Base-by-base conservation (phyloP, 1,140 invertebrate species). In the Spodoptera frugiperda region DNA sequence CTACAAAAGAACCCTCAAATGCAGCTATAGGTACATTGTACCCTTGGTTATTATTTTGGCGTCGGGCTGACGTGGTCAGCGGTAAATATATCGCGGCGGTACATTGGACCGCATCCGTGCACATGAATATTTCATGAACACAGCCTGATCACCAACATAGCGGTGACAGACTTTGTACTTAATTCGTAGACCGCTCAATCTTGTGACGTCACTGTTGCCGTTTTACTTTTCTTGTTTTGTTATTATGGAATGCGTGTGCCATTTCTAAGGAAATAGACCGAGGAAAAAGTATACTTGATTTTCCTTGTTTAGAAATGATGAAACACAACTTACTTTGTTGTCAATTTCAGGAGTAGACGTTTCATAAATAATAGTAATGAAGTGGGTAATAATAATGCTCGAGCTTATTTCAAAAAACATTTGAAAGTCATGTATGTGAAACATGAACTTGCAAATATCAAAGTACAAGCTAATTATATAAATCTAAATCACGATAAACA, bases 71-170 rank as follows among this genome's bases (percentile, higher is more conserved):
- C 78, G 78, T 80, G 80, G 81, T 81, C 80, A 83, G 39, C 77
- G 77, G 80, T 83, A 86, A 83, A 87, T 85, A 86, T 84, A 87
- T 83, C 80, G 81, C 55, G 71, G 67, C 68, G 72, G 70, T 57
- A 77, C 70, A 76, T 78, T 76, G 21, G 79, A 61, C 63, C 79
- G 77, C 75, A 71, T 76, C 78, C 82, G 70, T 78, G 65, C 63
- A 55, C 67, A 83, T 86, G 86, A 84, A 88, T 88, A 88, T 83
- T 85, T 78, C 84, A 88, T 88, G 81, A 88, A 79, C 17, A 76
- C 70, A 65, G 74, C 72, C 76, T 78, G 82, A 83, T 84, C 81
- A 80, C 80, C 74, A 77, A 49, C 73, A 72, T 67, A 63, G 71
- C 30, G 70, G 67, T 55, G 57, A 77, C 71, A 77, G 46, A 61